phyloP scores from a whole-genome alignment of 53 echinoderm and acorn worm species.

The Astropecten irregularis region DNA sequence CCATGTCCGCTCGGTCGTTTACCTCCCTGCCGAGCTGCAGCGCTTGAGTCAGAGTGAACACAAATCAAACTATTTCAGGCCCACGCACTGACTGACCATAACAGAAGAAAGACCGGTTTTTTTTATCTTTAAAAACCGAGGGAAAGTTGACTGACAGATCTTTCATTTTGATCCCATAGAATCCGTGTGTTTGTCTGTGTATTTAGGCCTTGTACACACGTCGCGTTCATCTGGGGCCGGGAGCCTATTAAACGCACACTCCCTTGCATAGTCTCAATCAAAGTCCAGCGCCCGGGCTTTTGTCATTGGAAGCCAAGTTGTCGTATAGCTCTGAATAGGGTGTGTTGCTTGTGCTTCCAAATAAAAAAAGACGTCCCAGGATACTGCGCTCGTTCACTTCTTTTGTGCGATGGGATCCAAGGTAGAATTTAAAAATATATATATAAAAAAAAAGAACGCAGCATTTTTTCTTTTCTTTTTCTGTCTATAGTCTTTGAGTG shows the following conservation, averaged over 20 bases:
- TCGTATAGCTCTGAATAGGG: background rate
- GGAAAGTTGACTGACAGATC: background rate
- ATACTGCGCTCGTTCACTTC: background rate
- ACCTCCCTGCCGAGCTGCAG: background rate
- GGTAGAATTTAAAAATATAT: too few relatives aligned
- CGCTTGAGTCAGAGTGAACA: background rate
- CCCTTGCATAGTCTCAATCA: too few relatives aligned
- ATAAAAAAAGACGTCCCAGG: background rate
- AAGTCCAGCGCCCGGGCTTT: too few relatives aligned
- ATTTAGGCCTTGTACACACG: background rate
- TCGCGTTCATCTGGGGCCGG: background rate
- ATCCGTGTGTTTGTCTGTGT: background rate
- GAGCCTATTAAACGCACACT: too few relatives aligned
- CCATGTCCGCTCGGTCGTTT: background rate
- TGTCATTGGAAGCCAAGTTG: conserved; percentile 2
- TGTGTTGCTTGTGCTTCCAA: background rate
- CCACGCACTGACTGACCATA: background rate
- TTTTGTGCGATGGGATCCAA: conserved; percentile 26
- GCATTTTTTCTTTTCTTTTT: background rate
- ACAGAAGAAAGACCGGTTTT: conserved; percentile 18
- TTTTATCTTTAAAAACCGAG: background rate
- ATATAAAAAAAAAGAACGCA: background rate
- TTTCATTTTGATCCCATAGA: background rate
- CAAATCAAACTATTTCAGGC: background rate
- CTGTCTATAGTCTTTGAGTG: conserved; percentile 4